These are phyloP conservation scores for Lacanobia wlatinum DNA, from an alignment of 2,888 invertebrate genomes.

Conservation along the genomic window DNA sequence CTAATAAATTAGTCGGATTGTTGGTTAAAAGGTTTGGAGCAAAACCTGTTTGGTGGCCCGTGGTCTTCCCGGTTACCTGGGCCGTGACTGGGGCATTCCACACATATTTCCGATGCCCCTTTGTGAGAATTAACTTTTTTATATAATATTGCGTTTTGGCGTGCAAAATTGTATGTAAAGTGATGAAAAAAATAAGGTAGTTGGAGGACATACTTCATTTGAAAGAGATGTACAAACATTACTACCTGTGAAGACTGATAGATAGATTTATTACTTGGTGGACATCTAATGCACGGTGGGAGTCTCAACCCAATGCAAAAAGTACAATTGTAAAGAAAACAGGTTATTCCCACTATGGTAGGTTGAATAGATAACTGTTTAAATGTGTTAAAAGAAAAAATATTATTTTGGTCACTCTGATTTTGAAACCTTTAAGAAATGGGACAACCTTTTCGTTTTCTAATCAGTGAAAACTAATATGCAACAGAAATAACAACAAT, in stretches of 20 bases:
- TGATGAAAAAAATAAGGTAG: conserved; percentile 34
- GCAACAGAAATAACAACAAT: not conserved
- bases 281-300: conserved; percentile 30
- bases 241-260: conserved; percentile 53
- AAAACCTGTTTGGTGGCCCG: conserved; percentile 63
- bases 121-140: conserved; percentile 42
- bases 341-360: not conserved
- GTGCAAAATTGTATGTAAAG: conserved; percentile 44
- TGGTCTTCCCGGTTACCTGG: conserved; percentile 70
- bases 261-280: conserved; percentile 31
- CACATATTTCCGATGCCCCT: conserved; percentile 66
- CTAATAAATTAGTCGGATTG: conserved; percentile 56
- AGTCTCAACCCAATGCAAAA: conserved; percentile 13
- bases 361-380: conserved; percentile 14
- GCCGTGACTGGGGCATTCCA: conserved; percentile 70
- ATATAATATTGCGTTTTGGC: conserved; percentile 46
- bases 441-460: not conserved
- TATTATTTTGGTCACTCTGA: not conserved
- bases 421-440: not conserved
- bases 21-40: conserved; percentile 53
- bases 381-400: not conserved
- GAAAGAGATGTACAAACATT: conserved; percentile 44
- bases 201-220: conserved; percentile 22
- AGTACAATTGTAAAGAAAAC: conserved; percentile 12
- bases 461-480: not conserved